Evolutionary conservation across 2,113 vertebrate genomes (phyloP).

Genomic region (Ariopsis seemanni): DNA sequence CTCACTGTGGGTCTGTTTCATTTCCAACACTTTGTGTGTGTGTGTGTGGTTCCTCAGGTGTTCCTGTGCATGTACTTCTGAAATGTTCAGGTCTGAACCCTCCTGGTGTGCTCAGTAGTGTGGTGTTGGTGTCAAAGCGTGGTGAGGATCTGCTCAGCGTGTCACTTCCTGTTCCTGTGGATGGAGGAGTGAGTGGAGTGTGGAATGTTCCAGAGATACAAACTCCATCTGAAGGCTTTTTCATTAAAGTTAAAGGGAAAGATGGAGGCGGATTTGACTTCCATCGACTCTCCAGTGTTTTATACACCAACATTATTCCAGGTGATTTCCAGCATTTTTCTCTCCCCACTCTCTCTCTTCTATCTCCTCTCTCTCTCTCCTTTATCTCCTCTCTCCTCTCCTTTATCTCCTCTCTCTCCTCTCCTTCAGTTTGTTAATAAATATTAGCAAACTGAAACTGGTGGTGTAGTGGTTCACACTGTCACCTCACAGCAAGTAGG

Average conservation of each 20-base stretch:
- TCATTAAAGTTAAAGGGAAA: conserved; percentile 84
- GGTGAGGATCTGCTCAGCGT: conserved; percentile 78
- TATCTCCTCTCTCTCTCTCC: not conserved
- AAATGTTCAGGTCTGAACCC: conserved; percentile 81
- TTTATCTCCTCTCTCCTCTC: not conserved
- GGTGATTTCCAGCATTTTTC: conserved; percentile 61
- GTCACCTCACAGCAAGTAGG: no score
- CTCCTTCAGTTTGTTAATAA: no score
- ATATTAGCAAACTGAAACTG: no score
- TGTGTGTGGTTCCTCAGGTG: conserved; percentile 68
- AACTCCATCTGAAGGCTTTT: conserved; percentile 82
- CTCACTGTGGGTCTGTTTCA: not conserved
- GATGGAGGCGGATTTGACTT: conserved; percentile 81
- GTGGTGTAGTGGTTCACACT: no score
- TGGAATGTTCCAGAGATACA: conserved; percentile 82
- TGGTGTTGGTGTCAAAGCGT: conserved; percentile 80
- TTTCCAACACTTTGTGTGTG: not conserved
- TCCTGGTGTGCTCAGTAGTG: conserved; percentile 75
- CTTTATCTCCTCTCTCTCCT: not conserved
- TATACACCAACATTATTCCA: conserved; percentile 86
- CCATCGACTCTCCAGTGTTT: conserved; percentile 89
- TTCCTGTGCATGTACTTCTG: conserved; percentile 82
- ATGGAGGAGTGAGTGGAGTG: conserved; percentile 72
- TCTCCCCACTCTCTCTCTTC: not conserved
- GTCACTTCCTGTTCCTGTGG: conserved; percentile 67